Conservation (phyloP, 2,113 vertebrate species). For the Colistium nudipinnis region DNA sequence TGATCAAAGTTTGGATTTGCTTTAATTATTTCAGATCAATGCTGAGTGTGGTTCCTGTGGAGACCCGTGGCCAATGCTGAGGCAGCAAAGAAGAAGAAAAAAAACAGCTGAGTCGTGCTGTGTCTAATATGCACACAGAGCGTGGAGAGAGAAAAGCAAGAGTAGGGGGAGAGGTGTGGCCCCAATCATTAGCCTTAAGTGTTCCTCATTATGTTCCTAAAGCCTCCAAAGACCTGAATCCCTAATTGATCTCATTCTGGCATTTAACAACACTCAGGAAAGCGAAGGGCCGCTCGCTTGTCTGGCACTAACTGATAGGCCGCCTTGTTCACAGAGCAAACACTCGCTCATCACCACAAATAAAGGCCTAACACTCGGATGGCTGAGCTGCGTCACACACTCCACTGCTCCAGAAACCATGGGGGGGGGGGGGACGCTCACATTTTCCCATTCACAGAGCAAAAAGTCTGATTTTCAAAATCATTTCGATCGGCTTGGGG, state of each 20-base stretch:
- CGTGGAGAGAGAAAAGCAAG: constrained; percentile 5
- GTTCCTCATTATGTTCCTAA: constrained; percentile 81
- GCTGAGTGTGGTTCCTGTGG: constrained; percentile 52
- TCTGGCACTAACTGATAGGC: constrained; percentile 39
- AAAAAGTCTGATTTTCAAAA: neutral
- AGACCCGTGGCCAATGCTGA: constrained; percentile 70
- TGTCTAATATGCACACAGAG: constrained; percentile 64
- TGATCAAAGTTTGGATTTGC: constrained; percentile 75
- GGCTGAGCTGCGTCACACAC: constrained; percentile 36
- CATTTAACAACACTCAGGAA: constrained; percentile 67
- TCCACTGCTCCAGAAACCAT: constrained; percentile 6
- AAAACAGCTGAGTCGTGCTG: constrained; percentile 65
- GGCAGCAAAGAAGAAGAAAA: constrained; percentile 60
- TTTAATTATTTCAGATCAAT: constrained; percentile 79
- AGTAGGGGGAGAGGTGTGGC: constrained; percentile 41
- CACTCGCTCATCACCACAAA: constrained; percentile 31
- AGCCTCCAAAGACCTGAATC: constrained; percentile 76
- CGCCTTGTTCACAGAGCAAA: constrained; percentile 20
- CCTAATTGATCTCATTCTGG: constrained; percentile 75
- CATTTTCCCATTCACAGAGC: neutral
- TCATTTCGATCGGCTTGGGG: neutral
- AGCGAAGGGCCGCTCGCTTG: constrained; percentile 49
- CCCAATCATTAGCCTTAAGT: constrained; percentile 80
- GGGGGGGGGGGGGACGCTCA: too few relatives aligned
- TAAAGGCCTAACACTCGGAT: constrained; percentile 20